Base-by-base conservation (phyloP, 2,797 vertebrate species). In the Sebastes minor region DNA sequence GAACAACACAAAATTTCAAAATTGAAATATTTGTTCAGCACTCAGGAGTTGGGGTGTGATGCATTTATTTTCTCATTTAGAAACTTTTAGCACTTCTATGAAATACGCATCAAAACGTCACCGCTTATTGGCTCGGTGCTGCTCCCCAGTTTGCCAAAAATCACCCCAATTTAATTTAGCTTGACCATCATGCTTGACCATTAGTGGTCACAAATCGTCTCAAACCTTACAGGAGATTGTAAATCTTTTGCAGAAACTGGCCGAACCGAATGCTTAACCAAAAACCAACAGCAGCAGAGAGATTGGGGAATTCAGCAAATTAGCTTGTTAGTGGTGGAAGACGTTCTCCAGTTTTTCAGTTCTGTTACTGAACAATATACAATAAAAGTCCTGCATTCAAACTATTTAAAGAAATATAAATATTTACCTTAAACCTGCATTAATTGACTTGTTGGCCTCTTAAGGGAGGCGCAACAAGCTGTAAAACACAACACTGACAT, bases 1-100 rank as follows among this genome's bases (percentile, higher is more conserved):
- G 83, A 88, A 87, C 86, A 86, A 88, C 69, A 70, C 71, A 67
- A 75, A 78, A 85, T 89, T 92, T 92, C 46, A 88, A 84, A 80
- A 81, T 62, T 89, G 59, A 62, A 81, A 86, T 84, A 84, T 81
- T 74, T 83, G n/a, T 68, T 82, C 55, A 73, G 67, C 18, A 81
- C 32, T 78, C 38, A 64, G 57, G 56, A 84, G 65, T 57, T 67
- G 13, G 25, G 27, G 55, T 83, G 18, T 60, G 81, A 71, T 71
- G 76, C 25, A 28, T 77, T 71, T 88, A 52, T 82, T 52, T 23
- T 23, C 16, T 64, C 11, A 79, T 77, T 74, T 74, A 32, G 20
- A 81, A 81, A 80, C 59, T 59, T 76, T 80, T 30, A 52, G 22
- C 11, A 60, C 20, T 10, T 9, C 6, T 25, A 74, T 88, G 30